A percentile compares a stretch with the other conserved stretches of the same genome.
These are phyloP conservation scores for Acanthopleura granulata DNA, from an alignment of 2,888 invertebrate species.

Conservation along the genomic window DNA sequence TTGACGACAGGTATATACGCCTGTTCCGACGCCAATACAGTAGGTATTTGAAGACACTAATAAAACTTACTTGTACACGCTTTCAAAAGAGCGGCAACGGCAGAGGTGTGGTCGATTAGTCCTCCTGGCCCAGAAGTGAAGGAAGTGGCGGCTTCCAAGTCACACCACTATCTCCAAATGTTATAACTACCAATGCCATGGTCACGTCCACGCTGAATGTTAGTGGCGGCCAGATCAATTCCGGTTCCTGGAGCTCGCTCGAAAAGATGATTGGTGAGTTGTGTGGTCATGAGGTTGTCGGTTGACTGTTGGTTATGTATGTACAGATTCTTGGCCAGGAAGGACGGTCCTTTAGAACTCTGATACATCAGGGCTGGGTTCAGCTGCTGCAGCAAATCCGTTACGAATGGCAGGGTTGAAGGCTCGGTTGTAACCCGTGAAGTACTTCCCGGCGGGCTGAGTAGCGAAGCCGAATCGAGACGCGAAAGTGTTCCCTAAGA, in stretches of 20 bases:
- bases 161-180: not conserved
- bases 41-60: too few relatives aligned
- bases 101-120: not conserved
- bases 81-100: not conserved
- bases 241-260: not conserved
- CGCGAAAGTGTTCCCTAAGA: constrained; percentile 91
- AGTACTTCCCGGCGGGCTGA: constrained; percentile 82
- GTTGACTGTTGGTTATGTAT: not conserved
- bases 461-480: constrained; percentile 89
- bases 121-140: not conserved
- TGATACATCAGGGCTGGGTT: not conserved
- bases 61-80: constrained; percentile 12
- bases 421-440: constrained; percentile 29
- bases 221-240: constrained; percentile 8
- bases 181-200: constrained; percentile 15
- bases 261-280: constrained; percentile 20
- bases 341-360: not conserved
- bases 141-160: not conserved
- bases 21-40: too few relatives aligned
- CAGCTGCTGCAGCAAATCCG: constrained; percentile 58
- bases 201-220: constrained; percentile 21
- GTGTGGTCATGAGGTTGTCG: not conserved
- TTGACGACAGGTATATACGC: too few relatives aligned
- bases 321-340: not conserved
- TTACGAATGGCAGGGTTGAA: constrained; percentile 53